Base-by-base conservation (phyloP, 1,140 invertebrate genomes). In the Drosophila lacertosa region DNA sequence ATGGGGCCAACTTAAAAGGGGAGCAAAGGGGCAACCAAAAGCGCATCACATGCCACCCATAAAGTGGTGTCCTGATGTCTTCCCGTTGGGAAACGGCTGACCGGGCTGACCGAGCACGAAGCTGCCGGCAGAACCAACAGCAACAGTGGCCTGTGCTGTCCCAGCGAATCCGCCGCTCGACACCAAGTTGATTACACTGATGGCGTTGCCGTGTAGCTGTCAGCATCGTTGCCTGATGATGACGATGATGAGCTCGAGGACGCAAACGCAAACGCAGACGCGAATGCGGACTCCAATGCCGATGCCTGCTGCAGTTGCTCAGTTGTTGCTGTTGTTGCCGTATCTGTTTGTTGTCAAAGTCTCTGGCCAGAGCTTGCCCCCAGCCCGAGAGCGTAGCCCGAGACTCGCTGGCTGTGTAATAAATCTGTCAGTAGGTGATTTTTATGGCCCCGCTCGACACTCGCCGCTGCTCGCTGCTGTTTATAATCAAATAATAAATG, bases 391-490 rank as follows among this genome's bases (percentile, higher is more conserved):
- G 69, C 40, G 29, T 63, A 45, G 65, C 68, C 62, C 51, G 35
- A 20, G 45, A 48, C 63, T 59, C 51, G 54, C 76, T 75, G 53
- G 69, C 60, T 74, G 78, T 88, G 82, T 86, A 86, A 89, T 86
- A 89, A 86, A 89, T 86, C 78, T 86, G 83, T 86, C 82, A 86
- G 83, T 82, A 86, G 83, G 82, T 86, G 82, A 89, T 86, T 86
- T 86, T 86, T 88, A 86, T 86, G 82, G 82, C 74, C 78, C 50
- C 74, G 83, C 82, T 86, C 81, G 77, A 84, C 81, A 81, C 81
- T 86, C 68, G 62, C 74, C 75, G 74, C 74, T 58, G 50, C 37
- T 39, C 60, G 20, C 32, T 53, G 81, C 80, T 86, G 81, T 77
- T 84, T 84, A 84, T 84, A 84, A 84, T 84, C 81, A 84, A 84